Base-by-base conservation (phyloP, 2,113 vertebrate species). In the Clarias magur region DNA sequence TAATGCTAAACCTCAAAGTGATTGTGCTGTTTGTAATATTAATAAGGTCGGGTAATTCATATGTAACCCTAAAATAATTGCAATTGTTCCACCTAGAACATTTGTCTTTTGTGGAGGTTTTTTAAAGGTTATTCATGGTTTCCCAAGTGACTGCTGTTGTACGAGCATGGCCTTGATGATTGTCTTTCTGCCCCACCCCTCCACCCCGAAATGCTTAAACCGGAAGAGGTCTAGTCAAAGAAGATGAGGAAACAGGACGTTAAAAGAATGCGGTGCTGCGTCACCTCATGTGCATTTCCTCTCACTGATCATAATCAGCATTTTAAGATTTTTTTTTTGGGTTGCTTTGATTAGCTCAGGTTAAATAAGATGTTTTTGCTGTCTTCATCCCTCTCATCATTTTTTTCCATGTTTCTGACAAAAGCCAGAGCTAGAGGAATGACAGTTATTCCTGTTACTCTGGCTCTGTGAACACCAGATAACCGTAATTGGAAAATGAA, bases 201-300 rank as follows among this genome's bases (percentile, higher is more conserved):
- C 15, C 13, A 83, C 48, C 7, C 48, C 48, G 67, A 65, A 5
- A 27, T 30, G n/a, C 54, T 72, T 5, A 15, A 42, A 78, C 11
- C 42, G 72, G 80, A 42, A 79, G 30, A 81, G 42, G 34, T 53
- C 63, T 88, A 68, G 73, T 42, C 57, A 63, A 88, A 75, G 48
- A 88, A 27, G 67, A 56, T 65, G 48, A 88, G 60, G 81, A 80
- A 88, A 86, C 84, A 84, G 88, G 85, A 84, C 86, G 63, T 15
- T 10, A 73, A 83, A 78, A 60, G 34, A 65, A 89, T 79, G n/a
- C 75, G 62, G 23, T 34, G 34, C 63, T 34, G 30, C 34, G 27
- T 80, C 82, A 72, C n/a, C 25, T 68, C 65, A 19, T 23, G 11
- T 15, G 17, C 82, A 48, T 70, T 79, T 88, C 72, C 34, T 9